Evolutionary conservation across 1,140 invertebrate species (phyloP), one percentile per base, ranked within the genome.

Genomic region (Diachasma alloeum): DNA sequence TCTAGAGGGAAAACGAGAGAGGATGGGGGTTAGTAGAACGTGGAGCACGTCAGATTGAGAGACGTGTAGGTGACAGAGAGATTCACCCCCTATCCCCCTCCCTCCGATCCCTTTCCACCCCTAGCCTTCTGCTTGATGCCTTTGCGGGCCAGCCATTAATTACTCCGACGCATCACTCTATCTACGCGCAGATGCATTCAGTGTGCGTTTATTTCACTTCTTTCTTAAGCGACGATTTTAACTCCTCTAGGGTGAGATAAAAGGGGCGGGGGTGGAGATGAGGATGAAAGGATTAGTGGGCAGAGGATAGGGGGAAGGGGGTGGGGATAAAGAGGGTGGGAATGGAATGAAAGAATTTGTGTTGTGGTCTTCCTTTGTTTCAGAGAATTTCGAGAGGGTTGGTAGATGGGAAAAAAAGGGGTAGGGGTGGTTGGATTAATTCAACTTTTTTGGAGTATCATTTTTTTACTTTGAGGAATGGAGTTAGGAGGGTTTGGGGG

Each of bases 1-100:
- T 63, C 59, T 15, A 26, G 24, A 26, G 59, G 24, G 11, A 31
- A 63, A 26, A 56, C n/a, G 48, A 56, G 48, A 22, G 59, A 13
- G 59, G 10, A 63, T 8, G 24, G 59, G 59, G 59, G 48, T 8
- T 26, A 63, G 59, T 24, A 63, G 59, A 26, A 31, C 24, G 24
- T 19, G 8, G 59, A 31, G 13, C 24, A 63, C 24, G 59, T 26
- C 59, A 63, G 24, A 63, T 63, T 63, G 59, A 63, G 59, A 63
- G 59, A 63, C 59, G 59, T 63, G 59, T 63, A 63, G 22, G 24
- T 63, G 59, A 63, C 59, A 15, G 59, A 63, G 59, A 63, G 59
- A 53, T 53, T 15, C 24, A 26, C 19, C 59, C 19, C 59, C 19
- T 22, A 56, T 56, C 19, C 22, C 59, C 1, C 59, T 13, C 22